These are phyloP conservation scores for Oligia latruncula DNA, from an alignment of 2,888 invertebrate species.

Conservation along the genomic window DNA sequence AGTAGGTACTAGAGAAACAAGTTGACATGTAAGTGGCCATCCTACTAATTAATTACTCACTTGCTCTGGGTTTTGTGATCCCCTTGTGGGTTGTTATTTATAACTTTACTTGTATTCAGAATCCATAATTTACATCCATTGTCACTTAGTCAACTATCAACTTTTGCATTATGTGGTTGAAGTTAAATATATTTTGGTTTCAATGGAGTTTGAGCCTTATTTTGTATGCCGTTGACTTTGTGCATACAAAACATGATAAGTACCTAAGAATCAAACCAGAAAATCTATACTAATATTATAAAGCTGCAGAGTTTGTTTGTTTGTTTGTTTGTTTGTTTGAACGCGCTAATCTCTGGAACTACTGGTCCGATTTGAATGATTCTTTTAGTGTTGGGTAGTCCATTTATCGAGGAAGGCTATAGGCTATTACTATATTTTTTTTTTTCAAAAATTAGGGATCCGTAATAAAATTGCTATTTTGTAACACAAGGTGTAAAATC, in stretches of 20 bases:
- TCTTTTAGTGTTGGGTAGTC: no score
- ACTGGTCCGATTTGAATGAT: no score
- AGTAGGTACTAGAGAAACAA: neutral
- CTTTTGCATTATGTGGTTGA: neutral
- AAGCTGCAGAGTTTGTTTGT: no score
- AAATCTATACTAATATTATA: no score
- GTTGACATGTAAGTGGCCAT: neutral
- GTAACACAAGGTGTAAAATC: no score
- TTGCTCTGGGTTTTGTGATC: neutral
- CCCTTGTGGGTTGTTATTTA: neutral
- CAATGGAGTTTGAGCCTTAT: neutral
- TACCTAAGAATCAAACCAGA: neutral
- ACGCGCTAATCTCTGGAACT: no score
- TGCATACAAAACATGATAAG: neutral
- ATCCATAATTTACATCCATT: neutral
- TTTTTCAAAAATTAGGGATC: no score
- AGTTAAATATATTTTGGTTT: neutral
- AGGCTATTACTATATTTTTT: no score
- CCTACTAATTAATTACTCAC: neutral
- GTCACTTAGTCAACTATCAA: neutral
- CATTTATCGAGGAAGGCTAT: no score
- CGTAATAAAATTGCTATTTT: no score
- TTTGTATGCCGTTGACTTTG: neutral
- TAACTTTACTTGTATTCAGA: neutral
- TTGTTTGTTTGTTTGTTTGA: no score